A percentile compares a stretch with the other conserved stretches of the same genome.
Evolutionary conservation across 2,113 vertebrate genomes (phyloP).

Genomic region (Chlorodrepanis virens): DNA sequence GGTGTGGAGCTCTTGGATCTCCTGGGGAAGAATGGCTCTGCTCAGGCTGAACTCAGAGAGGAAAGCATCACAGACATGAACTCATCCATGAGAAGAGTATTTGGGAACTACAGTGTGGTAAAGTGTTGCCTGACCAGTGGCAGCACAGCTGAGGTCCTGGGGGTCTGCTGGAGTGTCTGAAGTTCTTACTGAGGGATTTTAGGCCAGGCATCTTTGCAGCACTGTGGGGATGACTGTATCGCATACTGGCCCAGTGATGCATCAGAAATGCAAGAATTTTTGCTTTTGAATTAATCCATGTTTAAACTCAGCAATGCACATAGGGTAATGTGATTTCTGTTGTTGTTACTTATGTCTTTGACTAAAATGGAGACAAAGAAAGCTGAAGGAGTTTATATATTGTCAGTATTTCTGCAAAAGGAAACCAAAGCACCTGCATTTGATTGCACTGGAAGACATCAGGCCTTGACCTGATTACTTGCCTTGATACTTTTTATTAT

Average conservation of each 20-base stretch:
- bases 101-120: neutral
- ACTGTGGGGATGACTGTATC: no score
- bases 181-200: neutral
- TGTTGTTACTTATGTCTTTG: neutral
- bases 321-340: neutral
- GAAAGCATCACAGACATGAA: neutral
- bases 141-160: neutral
- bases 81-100: neutral
- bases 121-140: neutral
- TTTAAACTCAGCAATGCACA: neutral
- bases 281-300: neutral
- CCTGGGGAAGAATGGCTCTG: neutral
- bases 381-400: neutral
- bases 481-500: neutral
- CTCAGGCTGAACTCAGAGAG: rapidly evolving
- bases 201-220: neutral
- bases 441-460: neutral
- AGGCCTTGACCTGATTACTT: neutral
- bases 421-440: neutral
- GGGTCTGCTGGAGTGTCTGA: neutral
- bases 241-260: neutral
- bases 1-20: neutral
- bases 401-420: neutral
- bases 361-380: neutral
- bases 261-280: neutral